These are phyloP conservation scores for Lucilia cuprina DNA, from an alignment of 1,140 invertebrate genomes.

Conservation along the genomic window DNA sequence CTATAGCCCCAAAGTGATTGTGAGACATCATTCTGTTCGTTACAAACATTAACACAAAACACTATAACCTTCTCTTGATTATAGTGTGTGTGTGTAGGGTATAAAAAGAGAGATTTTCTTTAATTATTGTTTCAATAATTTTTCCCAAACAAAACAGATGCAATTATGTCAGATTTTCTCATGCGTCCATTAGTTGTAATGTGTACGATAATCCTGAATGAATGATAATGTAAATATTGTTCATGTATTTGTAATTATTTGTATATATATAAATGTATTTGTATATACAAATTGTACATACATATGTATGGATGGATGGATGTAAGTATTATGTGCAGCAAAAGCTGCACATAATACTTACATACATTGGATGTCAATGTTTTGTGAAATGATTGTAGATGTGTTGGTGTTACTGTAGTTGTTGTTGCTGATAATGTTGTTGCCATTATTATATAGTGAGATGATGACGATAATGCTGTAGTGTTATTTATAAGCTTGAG, in stretches of 20 bases:
- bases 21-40: too few species aligned
- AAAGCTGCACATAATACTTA: too few species aligned
- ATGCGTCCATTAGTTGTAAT: conserved; percentile 22
- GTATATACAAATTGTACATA: background rate
- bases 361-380: background rate
- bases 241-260: background rate
- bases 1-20: too few species aligned
- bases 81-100: too few species aligned
- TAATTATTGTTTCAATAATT: conserved; percentile 4
- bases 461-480: conserved; percentile 4
- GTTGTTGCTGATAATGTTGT: background rate
- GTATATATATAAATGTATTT: too few species aligned
- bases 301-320: too few species aligned
- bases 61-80: too few species aligned
- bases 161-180: conserved; percentile 29
- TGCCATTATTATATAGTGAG: background rate
- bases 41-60: too few species aligned
- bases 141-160: conserved; percentile 22
- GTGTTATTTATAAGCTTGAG: conserved; percentile 29
- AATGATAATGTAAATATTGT: background rate
- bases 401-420: background rate
- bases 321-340: too few species aligned
- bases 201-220: conserved; percentile 4
- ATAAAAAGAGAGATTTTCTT: background rate
- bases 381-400: background rate